Evolutionary conservation across 2,888 invertebrate genomes (phyloP).

Genomic region (Stramonita haemastoma): DNA sequence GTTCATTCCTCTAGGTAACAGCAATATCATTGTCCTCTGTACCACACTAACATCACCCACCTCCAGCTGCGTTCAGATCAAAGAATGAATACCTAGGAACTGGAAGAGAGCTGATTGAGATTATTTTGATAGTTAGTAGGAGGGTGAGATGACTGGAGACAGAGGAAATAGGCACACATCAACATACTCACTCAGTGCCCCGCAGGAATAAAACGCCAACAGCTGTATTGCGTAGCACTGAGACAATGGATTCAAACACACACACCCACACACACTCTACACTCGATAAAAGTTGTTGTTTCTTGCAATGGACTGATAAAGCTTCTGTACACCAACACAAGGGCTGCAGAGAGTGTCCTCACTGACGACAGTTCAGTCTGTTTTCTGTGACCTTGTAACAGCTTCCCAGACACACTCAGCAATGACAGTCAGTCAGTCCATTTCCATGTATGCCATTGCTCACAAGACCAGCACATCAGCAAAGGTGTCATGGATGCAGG

Average conservation of each 20-base stretch:
- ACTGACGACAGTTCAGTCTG: not conserved
- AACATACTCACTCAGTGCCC: not conserved
- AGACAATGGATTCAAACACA: slow-evolving; percentile 1
- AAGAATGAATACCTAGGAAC: not conserved
- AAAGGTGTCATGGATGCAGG: slow-evolving; percentile 21
- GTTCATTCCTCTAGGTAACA: too few species aligned
- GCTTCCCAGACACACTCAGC: not conserved
- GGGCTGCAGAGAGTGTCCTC: not conserved
- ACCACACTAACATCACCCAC: not conserved
- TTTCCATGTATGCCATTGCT: not conserved
- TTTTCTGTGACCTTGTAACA: slow-evolving; percentile 8
- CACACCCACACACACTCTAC: not conserved
- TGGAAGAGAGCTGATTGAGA: slow-evolving; percentile 21
- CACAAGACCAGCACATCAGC: not conserved
- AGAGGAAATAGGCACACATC: not conserved
- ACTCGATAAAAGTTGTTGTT: too few species aligned
- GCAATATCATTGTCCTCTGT: too few species aligned
- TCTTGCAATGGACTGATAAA: not conserved
- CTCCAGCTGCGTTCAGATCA: not conserved
- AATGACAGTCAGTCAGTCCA: not conserved
- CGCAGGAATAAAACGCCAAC: not conserved
- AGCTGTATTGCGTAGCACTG: slow-evolving; percentile 35
- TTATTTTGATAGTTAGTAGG: not conserved
- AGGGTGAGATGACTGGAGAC: not conserved
- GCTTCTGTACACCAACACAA: not conserved